These are phyloP conservation scores for Nyctalus aviator DNA, from an alignment of 2,797 vertebrate genomes.

Conservation along the genomic window DNA sequence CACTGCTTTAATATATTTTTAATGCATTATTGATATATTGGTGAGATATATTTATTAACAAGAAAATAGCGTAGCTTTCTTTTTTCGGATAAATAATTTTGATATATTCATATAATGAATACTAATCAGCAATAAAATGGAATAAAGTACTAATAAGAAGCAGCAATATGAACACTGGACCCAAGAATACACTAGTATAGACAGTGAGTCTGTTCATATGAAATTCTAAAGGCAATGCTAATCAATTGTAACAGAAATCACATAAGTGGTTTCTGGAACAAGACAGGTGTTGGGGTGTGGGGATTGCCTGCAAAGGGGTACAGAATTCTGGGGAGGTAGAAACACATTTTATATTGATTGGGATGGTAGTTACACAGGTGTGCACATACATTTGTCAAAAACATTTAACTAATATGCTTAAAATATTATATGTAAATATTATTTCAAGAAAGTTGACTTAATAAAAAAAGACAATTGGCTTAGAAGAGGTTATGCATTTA, in stretches of 20 bases:
- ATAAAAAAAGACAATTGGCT: neutral
- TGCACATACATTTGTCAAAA: neutral
- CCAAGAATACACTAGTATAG: neutral
- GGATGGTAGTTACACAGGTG: neutral
- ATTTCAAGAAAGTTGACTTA: neutral
- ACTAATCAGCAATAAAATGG: constrained; percentile 4
- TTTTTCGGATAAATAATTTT: neutral
- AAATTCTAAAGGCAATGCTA: constrained; percentile 44
- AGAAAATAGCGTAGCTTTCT: constrained; percentile 24
- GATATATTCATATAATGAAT: neutral
- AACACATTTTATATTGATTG: neutral
- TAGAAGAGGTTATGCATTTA: constrained; percentile 15
- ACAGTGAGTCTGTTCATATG: neutral
- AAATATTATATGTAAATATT: constrained; percentile 24
- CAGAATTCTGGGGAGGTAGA: neutral
- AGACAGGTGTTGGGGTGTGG: neutral
- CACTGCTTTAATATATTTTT: neutral
- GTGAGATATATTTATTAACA: constrained; percentile 65
- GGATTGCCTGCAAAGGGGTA: neutral
- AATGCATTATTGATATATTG: constrained; percentile 65
- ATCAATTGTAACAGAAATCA: neutral
- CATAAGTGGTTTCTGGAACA: neutral
- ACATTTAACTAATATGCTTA: neutral
- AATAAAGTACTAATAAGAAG: neutral
- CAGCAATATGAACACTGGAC: neutral